These are phyloP conservation scores for Anthopleura sola DNA, from an alignment of 64 coral and sea anemone genomes.

Conservation along the genomic window DNA sequence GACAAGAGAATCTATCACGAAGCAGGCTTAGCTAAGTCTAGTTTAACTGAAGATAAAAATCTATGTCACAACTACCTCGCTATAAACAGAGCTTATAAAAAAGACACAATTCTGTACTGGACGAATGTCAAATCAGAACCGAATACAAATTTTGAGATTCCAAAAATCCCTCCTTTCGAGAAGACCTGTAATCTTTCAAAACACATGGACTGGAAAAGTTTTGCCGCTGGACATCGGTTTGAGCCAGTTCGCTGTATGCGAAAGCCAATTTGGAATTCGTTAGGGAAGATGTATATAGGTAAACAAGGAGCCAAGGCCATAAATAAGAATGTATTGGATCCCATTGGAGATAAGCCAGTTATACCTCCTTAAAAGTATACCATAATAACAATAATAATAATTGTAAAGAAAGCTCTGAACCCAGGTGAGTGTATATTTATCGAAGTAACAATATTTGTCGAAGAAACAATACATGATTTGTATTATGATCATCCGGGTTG, in stretches of 20 bases:
- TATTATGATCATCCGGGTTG: too few species aligned
- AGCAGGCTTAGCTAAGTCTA: conserved; percentile 43
- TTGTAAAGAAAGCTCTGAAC: too few species aligned
- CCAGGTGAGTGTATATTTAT: too few species aligned
- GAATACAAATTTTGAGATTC: conserved; percentile 45
- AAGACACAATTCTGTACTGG: conserved; percentile 73
- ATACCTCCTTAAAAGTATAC: background rate
- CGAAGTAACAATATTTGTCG: too few species aligned
- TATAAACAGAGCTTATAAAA: conserved; percentile 72
- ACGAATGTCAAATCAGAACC: conserved; percentile 42
- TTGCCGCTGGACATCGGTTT: conserved; percentile 68
- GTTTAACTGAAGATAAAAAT: conserved; percentile 7
- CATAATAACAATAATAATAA: too few species aligned
- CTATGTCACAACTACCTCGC: conserved; percentile 65
- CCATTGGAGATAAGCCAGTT: background rate
- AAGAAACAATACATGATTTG: too few species aligned
- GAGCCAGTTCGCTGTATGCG: conserved; percentile 50
- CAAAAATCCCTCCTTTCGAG: conserved; percentile 49
- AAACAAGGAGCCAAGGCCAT: background rate
- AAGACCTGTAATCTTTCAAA: conserved; percentile 56
- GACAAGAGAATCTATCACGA: conserved; percentile 70
- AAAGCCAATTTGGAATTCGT: conserved; percentile 59
- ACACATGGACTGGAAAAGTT: conserved; percentile 53
- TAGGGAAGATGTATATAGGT: conserved; percentile 62
- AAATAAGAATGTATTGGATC: background rate